A percentile compares a stretch with the other conserved stretches of the same genome.
Evolutionary conservation across 2,113 vertebrate genomes (phyloP).

Genomic region (Catharus minimus): DNA sequence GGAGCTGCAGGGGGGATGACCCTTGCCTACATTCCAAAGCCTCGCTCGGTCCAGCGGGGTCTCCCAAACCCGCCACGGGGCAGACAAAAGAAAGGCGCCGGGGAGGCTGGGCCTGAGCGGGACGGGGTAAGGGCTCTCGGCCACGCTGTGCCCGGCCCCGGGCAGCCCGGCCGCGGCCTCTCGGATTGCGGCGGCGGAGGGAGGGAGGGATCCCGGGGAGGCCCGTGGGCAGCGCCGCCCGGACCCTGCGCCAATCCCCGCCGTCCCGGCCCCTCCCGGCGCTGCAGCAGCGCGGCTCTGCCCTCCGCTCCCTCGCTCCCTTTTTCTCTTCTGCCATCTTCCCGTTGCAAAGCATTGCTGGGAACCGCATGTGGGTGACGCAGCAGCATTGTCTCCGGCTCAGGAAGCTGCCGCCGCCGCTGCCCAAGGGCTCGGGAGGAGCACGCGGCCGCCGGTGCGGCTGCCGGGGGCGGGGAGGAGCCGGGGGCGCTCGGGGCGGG

Average conservation of each 20-base stretch:
- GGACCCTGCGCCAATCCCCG: conserved; percentile 65
- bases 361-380: conserved; percentile 86
- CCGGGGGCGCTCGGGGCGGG: not conserved
- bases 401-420: conserved; percentile 70
- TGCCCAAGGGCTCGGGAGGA: conserved; percentile 69
- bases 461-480: conserved; percentile 3
- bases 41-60: accelerated
- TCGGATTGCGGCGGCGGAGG: conserved; percentile 41
- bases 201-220: not conserved
- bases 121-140: not conserved
- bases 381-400: conserved; percentile 82
- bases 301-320: conserved; percentile 53
- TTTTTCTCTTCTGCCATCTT: conserved; percentile 77
- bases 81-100: not conserved
- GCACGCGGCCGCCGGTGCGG: conserved; percentile 23
- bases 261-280: conserved; percentile 56
- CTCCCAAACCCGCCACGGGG: not conserved
- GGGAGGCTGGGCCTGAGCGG: not conserved
- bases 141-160: conserved; percentile 2
- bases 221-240: not conserved
- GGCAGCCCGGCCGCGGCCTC: conserved; percentile 32
- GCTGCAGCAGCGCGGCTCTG: conserved; percentile 77
- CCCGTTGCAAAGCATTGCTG: conserved; percentile 86
- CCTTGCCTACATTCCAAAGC: not conserved
- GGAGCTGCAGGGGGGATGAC: not conserved